These are phyloP conservation scores for Tragelaphus imberbis DNA, from an alignment of 2,113 vertebrate genomes.

Conservation along the genomic window DNA sequence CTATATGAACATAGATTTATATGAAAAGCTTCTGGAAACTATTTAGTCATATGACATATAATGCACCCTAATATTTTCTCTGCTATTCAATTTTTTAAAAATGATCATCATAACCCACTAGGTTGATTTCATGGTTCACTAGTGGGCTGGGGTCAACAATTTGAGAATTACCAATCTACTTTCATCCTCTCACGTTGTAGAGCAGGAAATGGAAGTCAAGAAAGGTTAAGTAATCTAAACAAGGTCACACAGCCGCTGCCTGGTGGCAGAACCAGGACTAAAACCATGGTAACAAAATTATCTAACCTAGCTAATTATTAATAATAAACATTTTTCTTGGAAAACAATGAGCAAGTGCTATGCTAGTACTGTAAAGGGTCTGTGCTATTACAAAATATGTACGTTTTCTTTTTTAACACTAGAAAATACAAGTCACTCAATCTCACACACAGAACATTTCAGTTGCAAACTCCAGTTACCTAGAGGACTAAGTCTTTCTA, in stretches of 20 bases:
- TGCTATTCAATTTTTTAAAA: neutral
- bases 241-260: slow-evolving; percentile 11
- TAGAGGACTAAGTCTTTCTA: neutral
- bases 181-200: neutral
- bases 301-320: slow-evolving; percentile 34
- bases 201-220: slow-evolving; percentile 31
- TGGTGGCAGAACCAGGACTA: neutral
- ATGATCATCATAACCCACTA: neutral
- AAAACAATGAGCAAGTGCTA: neutral
- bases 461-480: slow-evolving; percentile 1
- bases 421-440: slow-evolving; percentile 12
- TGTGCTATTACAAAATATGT: neutral
- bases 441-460: neutral
- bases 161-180: neutral
- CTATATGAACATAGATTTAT: neutral
- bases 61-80: neutral
- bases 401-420: neutral
- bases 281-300: neutral
- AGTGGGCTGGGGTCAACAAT: neutral
- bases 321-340: slow-evolving; percentile 18
- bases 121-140: neutral
- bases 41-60: neutral
- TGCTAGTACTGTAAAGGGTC: neutral
- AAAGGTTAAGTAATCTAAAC: neutral
- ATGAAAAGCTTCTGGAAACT: neutral